phyloP scores from a whole-genome alignment of 2,888 invertebrate species.

The Schrankia costaestrigalis region DNA sequence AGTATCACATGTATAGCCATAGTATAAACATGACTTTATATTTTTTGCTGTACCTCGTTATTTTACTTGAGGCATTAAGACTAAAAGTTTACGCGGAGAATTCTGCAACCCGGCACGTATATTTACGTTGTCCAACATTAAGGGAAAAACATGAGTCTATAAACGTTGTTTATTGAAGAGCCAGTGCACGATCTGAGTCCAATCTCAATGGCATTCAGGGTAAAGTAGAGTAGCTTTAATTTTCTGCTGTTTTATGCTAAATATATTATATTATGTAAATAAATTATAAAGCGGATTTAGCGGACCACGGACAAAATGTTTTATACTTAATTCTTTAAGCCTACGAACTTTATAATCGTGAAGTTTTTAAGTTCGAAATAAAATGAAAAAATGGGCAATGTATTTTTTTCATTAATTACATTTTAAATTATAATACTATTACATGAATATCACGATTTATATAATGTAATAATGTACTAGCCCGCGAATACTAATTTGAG shows the following conservation, averaged over 20 bases:
- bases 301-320: slow-evolving; percentile 54
- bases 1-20: too few species aligned
- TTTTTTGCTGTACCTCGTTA: too few species aligned
- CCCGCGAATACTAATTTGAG: too few species aligned
- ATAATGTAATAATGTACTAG: too few species aligned
- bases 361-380: slow-evolving; percentile 13
- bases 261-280: slow-evolving; percentile 46
- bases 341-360: slow-evolving; percentile 13
- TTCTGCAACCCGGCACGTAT: too few species aligned
- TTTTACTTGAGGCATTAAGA: too few species aligned
- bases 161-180: too few species aligned
- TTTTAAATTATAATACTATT: slow-evolving; percentile 1
- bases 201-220: slow-evolving; percentile 14
- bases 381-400: slow-evolving; percentile 2
- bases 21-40: too few species aligned
- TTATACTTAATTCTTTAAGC: slow-evolving; percentile 39
- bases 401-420: slow-evolving; percentile 3
- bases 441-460: too few species aligned
- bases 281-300: slow-evolving; percentile 48
- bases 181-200: slow-evolving; percentile 25
- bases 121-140: too few species aligned
- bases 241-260: slow-evolving; percentile 28
- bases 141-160: too few species aligned
- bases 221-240: slow-evolving; percentile 10
- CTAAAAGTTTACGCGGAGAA: too few species aligned